A percentile compares a stretch with the other conserved stretches of the same genome.
Evolutionary conservation across 2,113 vertebrate species (phyloP).

Genomic region (Myodes glareolus): DNA sequence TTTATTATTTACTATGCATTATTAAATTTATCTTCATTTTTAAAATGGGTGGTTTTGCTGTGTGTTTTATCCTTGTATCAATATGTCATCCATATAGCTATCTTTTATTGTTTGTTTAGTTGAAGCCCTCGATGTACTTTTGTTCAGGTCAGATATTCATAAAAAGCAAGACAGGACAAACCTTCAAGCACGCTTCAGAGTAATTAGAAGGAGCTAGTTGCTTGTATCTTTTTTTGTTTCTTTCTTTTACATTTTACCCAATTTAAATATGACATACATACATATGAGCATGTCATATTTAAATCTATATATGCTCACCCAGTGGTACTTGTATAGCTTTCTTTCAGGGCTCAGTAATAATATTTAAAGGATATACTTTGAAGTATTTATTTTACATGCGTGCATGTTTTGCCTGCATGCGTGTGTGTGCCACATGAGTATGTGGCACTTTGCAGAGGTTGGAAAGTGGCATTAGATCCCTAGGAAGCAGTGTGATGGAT

Average conservation of each 20-base stretch:
- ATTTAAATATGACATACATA: constrained; percentile 45
- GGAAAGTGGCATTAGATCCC: too few species aligned
- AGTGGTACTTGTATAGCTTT: constrained; percentile 27
- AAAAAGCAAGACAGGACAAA: constrained; percentile 52
- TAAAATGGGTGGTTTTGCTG: constrained; percentile 48
- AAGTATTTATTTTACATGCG: not conserved
- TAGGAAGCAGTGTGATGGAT: not conserved
- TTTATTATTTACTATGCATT: constrained; percentile 74
- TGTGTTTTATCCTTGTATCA: not conserved
- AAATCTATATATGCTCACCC: constrained; percentile 14
- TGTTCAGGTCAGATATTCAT: constrained; percentile 49
- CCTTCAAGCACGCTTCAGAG: constrained; percentile 45
- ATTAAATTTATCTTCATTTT: constrained; percentile 74
- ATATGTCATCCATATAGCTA: not conserved
- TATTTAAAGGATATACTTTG: not conserved
- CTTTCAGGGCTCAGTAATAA: constrained; percentile 36
- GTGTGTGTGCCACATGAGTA: not conserved
- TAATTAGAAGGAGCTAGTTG: constrained; percentile 36
- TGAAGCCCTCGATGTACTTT: constrained; percentile 57
- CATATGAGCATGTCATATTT: not conserved
- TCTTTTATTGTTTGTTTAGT: constrained; percentile 63
- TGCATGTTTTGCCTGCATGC: not conserved
- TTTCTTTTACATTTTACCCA: constrained; percentile 53
- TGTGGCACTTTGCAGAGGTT: not conserved
- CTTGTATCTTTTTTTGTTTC: constrained; percentile 49